phyloP scores from a whole-genome alignment of 2,888 invertebrate species.

The Mesochorus sp. region DNA sequence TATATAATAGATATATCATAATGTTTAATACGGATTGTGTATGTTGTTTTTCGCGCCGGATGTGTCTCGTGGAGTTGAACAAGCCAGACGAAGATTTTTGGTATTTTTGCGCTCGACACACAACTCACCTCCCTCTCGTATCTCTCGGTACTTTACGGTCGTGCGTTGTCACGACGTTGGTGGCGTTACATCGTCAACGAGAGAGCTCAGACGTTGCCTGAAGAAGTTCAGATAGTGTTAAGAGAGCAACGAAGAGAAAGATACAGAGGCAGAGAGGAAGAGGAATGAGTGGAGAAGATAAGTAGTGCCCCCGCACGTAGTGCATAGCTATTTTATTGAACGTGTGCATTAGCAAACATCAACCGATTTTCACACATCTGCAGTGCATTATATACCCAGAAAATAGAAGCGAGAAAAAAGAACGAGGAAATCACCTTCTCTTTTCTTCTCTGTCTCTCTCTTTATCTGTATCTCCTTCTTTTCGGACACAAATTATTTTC shows the following conservation, averaged over 20 bases:
- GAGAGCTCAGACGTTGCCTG: slow-evolving; percentile 23
- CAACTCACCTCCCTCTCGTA: slow-evolving; percentile 65
- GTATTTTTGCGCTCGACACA: slow-evolving; percentile 68
- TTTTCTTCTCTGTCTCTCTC: not conserved
- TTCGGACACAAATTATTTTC: slow-evolving; percentile 52
- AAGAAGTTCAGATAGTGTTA: not conserved
- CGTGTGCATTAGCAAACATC: slow-evolving; percentile 20
- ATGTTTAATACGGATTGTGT: slow-evolving; percentile 11
- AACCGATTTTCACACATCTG: not conserved
- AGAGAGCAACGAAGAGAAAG: too few relatives aligned
- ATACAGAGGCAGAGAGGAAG: not conserved
- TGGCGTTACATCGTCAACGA: slow-evolving; percentile 6
- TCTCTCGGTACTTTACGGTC: slow-evolving; percentile 70
- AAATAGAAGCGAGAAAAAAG: not conserved
- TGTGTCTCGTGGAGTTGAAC: slow-evolving; percentile 41
- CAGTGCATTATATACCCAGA: not conserved
- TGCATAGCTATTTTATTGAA: slow-evolving; percentile 44
- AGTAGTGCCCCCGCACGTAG: slow-evolving; percentile 12
- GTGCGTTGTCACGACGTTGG: slow-evolving; percentile 25
- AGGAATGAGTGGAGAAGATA: slow-evolving; percentile 3
- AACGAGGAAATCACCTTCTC: not conserved
- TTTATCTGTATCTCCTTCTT: too few relatives aligned
- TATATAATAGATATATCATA: not conserved
- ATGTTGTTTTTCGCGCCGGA: slow-evolving; percentile 20
- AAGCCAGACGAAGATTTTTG: slow-evolving; percentile 36